Percentiles rank a stretch among this genome's conserved stretches.
Evolutionary conservation across 2,113 vertebrate species (phyloP).

Genomic region (Prochilodus magdalenae): DNA sequence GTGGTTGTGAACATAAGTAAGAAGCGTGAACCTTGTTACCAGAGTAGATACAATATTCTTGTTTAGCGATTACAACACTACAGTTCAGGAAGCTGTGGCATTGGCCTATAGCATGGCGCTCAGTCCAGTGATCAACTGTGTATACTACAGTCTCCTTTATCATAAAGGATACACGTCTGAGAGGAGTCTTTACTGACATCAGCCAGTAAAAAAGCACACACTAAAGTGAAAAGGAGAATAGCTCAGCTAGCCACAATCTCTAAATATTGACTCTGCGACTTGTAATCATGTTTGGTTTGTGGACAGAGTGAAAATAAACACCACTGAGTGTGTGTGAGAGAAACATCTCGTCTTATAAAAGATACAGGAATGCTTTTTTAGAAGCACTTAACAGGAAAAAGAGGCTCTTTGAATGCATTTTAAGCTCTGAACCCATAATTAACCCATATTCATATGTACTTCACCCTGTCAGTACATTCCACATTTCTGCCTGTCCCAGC

Average conservation of each 20-base stretch:
- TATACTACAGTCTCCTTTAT: neutral
- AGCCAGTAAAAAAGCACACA: slow-evolving; percentile 18
- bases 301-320: slow-evolving; percentile 51
- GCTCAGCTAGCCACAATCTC: slow-evolving; percentile 41
- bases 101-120: neutral
- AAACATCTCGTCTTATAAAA: slow-evolving; percentile 2
- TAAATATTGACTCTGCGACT: slow-evolving; percentile 57
- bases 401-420: slow-evolving; percentile 12
- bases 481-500: neutral
- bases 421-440: slow-evolving; percentile 5
- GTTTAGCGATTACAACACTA: no score
- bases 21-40: no score
- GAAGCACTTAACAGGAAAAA: neutral
- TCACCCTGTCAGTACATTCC: neutral
- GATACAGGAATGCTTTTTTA: neutral
- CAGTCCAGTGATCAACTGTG: neutral
- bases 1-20: no score
- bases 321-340: slow-evolving; percentile 26
- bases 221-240: slow-evolving; percentile 28
- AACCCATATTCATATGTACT: neutral
- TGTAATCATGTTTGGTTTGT: slow-evolving; percentile 54
- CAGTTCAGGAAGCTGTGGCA: neutral
- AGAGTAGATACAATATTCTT: no score
- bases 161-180: neutral
- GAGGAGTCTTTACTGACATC: neutral